phyloP scores from a whole-genome alignment of 1,140 invertebrate genomes.

The Drosophila pallidifrons region DNA sequence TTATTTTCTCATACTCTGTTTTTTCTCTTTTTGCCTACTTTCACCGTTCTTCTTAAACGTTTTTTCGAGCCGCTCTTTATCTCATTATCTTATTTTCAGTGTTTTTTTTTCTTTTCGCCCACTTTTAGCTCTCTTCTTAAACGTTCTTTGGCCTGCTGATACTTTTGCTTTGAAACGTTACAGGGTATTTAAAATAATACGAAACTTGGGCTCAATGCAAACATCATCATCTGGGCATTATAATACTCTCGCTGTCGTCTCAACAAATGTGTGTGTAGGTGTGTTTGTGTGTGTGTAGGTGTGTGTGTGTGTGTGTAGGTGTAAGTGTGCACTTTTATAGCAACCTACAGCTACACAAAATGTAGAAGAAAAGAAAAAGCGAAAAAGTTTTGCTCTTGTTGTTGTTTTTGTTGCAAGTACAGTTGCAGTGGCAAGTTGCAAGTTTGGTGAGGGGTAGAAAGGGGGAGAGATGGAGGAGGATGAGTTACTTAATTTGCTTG shows the following conservation, averaged over 20 bases:
- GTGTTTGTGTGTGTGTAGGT: not conserved
- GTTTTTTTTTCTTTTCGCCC: too few species aligned
- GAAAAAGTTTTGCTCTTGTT: conserved; percentile 36
- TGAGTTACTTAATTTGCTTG: conserved; percentile 62
- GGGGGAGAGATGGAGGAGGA: not conserved
- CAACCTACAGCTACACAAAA: conserved; percentile 4
- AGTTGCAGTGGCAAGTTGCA: conserved; percentile 24
- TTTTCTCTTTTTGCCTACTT: too few species aligned
- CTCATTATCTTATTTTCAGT: not conserved
- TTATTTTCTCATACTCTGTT: too few species aligned
- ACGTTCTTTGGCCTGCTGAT: not conserved
- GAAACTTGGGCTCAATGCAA: conserved; percentile 33
- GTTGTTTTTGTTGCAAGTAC: conserved; percentile 8
- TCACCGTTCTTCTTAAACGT: too few species aligned
- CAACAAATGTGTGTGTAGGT: conserved; percentile 2
- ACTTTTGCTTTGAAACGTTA: not conserved
- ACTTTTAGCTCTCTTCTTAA: not conserved
- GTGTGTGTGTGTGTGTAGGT: conserved; percentile 4
- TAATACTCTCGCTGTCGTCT: conserved; percentile 28
- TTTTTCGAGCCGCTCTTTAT: too few species aligned
- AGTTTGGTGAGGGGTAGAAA: not conserved
- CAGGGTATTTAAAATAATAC: conserved; percentile 28
- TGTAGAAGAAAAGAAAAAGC: not conserved
- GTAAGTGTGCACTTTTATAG: conserved; percentile 13
- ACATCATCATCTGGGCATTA: conserved; percentile 62